These are phyloP conservation scores for Jaculus jaculus DNA, from an alignment of 2,113 vertebrate genomes.

Conservation along the genomic window DNA sequence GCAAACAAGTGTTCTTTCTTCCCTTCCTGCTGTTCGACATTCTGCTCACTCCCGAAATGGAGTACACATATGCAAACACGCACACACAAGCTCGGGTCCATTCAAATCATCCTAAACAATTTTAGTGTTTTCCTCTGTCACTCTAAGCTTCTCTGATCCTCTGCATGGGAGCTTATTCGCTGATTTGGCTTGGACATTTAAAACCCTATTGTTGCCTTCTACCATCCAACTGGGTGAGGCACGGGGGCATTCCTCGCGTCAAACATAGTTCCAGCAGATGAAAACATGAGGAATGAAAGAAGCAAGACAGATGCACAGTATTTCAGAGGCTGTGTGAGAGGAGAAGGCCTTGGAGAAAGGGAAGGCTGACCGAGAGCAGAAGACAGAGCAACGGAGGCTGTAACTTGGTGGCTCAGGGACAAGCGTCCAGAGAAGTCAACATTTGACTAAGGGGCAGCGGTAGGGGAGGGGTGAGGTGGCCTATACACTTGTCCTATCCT, in stretches of 20 bases:
- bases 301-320: neutral
- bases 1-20: neutral
- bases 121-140: neutral
- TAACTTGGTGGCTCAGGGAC: neutral
- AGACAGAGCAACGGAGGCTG: too few species aligned
- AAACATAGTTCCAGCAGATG: neutral
- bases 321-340: too few species aligned
- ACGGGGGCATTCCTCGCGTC: neutral
- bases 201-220: neutral
- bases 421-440: fast-evolving
- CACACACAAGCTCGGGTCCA: neutral
- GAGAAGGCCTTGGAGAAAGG: neutral
- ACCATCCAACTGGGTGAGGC: neutral
- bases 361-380: fast-evolving
- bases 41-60: neutral
- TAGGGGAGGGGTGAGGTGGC: too few species aligned
- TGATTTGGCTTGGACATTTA: neutral
- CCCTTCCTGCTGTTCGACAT: neutral
- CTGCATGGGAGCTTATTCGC: too few species aligned
- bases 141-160: neutral
- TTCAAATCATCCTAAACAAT: neutral
- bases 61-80: neutral
- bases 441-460: neutral
- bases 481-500: too few species aligned
- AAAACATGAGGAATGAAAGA: neutral